Evolutionary conservation across 2,888 invertebrate species (phyloP).

Genomic region (Chouioia cunea): DNA sequence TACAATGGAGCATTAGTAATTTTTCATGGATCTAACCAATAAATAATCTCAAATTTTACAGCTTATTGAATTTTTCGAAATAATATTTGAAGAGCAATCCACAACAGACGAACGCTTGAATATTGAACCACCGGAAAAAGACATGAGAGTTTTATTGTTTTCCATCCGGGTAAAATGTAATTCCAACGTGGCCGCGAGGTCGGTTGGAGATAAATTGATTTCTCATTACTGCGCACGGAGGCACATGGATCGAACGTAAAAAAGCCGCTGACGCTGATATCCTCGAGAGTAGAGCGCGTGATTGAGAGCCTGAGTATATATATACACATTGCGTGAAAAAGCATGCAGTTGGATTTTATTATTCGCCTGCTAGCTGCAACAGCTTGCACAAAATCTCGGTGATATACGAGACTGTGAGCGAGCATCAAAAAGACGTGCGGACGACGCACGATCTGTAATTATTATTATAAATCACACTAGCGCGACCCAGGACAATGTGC

Average conservation of each 20-base stretch:
- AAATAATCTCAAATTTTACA: not conserved
- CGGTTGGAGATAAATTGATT: constrained; percentile 36
- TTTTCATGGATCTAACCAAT: not conserved
- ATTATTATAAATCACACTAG: constrained; percentile 59
- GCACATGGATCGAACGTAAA: not conserved
- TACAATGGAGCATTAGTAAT: too few species aligned
- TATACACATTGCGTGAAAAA: not conserved
- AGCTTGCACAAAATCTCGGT: constrained; percentile 63
- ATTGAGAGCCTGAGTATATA: constrained; percentile 16
- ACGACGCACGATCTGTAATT: constrained; percentile 57
- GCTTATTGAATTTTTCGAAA: not conserved
- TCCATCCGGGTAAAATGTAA: constrained; percentile 1
- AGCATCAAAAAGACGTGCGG: constrained; percentile 57
- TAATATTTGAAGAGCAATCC: not conserved
- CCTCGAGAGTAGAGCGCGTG: constrained; percentile 7
- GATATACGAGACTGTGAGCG: constrained; percentile 61
- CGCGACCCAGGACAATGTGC: constrained; percentile 23
- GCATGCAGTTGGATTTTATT: constrained; percentile 56
- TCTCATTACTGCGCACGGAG: constrained; percentile 23
- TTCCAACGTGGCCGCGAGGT: not conserved
- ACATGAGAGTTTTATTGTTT: constrained; percentile 10
- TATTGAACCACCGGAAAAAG: not conserved
- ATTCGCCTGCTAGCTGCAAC: constrained; percentile 59
- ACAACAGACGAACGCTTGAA: too few species aligned
- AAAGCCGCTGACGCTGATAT: constrained; percentile 33